These are phyloP conservation scores for Lepisosteus oculatus DNA, from an alignment of 2,113 vertebrate genomes.

Conservation along the genomic window DNA sequence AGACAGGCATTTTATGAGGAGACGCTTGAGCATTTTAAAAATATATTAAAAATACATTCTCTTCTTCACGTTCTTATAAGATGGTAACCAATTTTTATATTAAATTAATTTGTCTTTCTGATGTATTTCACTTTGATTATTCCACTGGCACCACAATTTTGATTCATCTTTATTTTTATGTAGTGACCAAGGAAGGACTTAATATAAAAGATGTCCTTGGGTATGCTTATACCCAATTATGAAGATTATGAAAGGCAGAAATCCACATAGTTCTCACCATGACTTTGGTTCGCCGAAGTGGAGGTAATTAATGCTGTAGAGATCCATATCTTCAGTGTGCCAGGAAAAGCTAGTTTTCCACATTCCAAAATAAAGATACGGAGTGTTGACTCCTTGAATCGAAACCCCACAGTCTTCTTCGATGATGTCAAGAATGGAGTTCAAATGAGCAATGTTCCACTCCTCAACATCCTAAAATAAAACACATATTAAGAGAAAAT, in stretches of 20 bases:
- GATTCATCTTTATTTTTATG: no score
- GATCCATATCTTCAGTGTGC: slow-evolving; percentile 98
- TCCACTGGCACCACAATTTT: no score
- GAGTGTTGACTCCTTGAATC: slow-evolving; percentile 95
- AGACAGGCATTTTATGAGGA: no score
- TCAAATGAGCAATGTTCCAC: slow-evolving; percentile 91
- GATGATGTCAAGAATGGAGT: slow-evolving; percentile 90
- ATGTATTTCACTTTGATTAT: no score
- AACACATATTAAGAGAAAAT: slow-evolving; percentile 22
- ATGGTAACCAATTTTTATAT: no score
- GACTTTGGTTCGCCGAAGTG: slow-evolving; percentile 97
- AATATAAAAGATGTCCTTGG: no score
- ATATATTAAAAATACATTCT: no score
- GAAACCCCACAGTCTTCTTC: slow-evolving; percentile 91
- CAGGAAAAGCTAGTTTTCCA: slow-evolving; percentile 98
- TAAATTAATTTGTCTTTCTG: no score
- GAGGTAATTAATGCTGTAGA: slow-evolving; percentile 98
- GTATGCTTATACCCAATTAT: no score
- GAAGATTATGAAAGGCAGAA: not conserved
- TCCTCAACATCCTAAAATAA: slow-evolving; percentile 79
- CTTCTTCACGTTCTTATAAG: no score
- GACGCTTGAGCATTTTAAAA: no score
- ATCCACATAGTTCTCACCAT: slow-evolving; percentile 72
- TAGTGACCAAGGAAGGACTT: no score
- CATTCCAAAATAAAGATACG: slow-evolving; percentile 97